These are phyloP conservation scores for Sceloporus tristichus DNA, from an alignment of 2,113 vertebrate species.

Conservation along the genomic window DNA sequence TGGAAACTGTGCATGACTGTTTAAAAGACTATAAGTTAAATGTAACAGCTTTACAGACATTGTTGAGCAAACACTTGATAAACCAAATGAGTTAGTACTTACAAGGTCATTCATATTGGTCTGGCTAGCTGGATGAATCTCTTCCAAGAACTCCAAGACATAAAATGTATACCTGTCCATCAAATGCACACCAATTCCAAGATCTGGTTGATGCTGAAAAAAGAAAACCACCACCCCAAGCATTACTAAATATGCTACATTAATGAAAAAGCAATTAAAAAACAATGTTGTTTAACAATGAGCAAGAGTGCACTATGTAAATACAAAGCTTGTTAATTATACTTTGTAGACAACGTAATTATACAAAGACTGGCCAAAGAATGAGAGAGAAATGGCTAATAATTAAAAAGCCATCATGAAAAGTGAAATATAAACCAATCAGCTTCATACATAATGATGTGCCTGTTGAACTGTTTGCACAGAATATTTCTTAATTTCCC, in stretches of 20 bases:
- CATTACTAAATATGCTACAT: neutral
- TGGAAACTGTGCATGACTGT: neutral
- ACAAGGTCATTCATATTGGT: slow-evolving; percentile 96
- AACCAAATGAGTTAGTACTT: slow-evolving; percentile 62
- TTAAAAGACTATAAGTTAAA: neutral
- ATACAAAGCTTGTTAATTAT: neutral
- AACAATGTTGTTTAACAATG: neutral
- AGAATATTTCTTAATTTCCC: neutral
- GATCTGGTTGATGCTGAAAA: slow-evolving; percentile 95
- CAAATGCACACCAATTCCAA: slow-evolving; percentile 95
- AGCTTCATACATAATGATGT: neutral
- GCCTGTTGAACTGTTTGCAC: neutral
- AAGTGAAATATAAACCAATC: neutral
- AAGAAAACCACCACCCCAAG: slow-evolving; percentile 31
- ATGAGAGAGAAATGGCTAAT: neutral
- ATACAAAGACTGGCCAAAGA: neutral
- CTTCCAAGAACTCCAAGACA: slow-evolving; percentile 96
- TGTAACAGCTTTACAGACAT: neutral
- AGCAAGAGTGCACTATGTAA: neutral
- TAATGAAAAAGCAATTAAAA: neutral
- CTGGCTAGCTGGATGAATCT: slow-evolving; percentile 95
- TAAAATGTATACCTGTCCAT: slow-evolving; percentile 99
- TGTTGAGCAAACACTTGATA: neutral
- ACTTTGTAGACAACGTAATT: slow-evolving; percentile 39
- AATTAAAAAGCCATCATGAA: slow-evolving; percentile 22